Conservation (phyloP, 2,113 vertebrate species). For the Corythoichthys intestinalis region DNA sequence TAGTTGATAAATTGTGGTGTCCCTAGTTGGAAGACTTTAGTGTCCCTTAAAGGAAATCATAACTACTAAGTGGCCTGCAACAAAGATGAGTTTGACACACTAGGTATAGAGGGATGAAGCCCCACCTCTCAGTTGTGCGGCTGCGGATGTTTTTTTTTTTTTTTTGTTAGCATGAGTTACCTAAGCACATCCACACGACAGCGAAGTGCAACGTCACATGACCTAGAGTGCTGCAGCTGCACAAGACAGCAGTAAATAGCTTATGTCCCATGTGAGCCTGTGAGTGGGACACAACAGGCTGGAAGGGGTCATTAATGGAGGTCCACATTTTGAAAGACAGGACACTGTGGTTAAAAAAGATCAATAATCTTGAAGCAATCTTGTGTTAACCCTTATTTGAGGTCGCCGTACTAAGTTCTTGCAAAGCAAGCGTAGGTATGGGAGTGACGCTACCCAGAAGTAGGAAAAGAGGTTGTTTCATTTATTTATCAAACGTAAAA, state of each 20-base stretch:
- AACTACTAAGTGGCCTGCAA: too few relatives aligned
- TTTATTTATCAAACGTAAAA: slow-evolving; percentile 72
- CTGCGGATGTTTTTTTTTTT: neutral
- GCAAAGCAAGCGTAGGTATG: slow-evolving; percentile 35
- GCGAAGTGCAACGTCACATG: slow-evolving; percentile 31
- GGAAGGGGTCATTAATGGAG: slow-evolving; percentile 30
- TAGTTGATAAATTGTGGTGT: too few relatives aligned
- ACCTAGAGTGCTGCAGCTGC: slow-evolving; percentile 21
- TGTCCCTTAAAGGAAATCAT: too few relatives aligned
- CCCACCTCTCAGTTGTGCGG: neutral
- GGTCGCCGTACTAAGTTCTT: slow-evolving; percentile 31
- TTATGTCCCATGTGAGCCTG: slow-evolving; percentile 35
- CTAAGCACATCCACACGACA: slow-evolving; percentile 25
- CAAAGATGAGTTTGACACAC: too few relatives aligned
- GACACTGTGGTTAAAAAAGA: neutral
- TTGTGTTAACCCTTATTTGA: slow-evolving; percentile 30
- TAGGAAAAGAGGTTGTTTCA: slow-evolving; percentile 66
- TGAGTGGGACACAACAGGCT: slow-evolving; percentile 18
- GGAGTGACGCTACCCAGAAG: slow-evolving; percentile 37
- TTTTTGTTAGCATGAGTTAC: slow-evolving; percentile 22
- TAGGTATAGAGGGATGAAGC: neutral
- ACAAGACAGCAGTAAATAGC: slow-evolving; percentile 39
- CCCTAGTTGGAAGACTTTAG: too few relatives aligned
- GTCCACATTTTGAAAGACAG: slow-evolving; percentile 9
- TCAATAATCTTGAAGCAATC: slow-evolving; percentile 14